phyloP scores from a whole-genome alignment of 2,113 vertebrate species.

The Neopipo cinnamomea region DNA sequence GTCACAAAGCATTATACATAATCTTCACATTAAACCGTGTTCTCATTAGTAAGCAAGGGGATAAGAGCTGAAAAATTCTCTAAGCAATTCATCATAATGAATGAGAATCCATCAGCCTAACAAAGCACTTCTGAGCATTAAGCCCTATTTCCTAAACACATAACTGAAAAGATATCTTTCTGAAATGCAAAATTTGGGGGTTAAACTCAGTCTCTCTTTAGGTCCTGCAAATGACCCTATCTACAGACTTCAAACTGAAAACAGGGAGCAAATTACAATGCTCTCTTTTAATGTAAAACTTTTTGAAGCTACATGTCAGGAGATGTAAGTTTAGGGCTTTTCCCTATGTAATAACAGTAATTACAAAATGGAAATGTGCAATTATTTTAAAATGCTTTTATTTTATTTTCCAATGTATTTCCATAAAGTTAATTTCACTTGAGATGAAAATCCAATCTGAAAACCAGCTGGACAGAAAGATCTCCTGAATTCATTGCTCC shows the following conservation, averaged over 20 bases:
- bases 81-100: not conserved
- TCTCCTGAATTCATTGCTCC: not conserved
- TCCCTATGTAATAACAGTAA: not conserved
- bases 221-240: not conserved
- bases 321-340: not conserved
- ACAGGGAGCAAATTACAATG: not conserved
- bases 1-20: not conserved
- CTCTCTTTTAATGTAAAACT: not conserved
- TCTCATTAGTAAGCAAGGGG: not conserved
- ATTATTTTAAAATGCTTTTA: not conserved
- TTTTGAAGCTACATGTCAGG: not conserved
- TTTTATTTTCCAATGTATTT: not conserved
- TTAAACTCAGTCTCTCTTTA: not conserved
- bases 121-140: not conserved
- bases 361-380: not conserved
- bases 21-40: not conserved
- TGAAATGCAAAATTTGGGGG: not conserved
- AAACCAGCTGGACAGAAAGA: not conserved
- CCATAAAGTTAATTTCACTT: not conserved
- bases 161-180: not conserved
- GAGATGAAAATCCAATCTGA: not conserved
- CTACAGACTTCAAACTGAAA: not conserved
- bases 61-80: not conserved
- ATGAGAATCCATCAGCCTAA: slow-evolving; percentile 12
- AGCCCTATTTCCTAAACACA: not conserved